Conservation (phyloP, 2,888 invertebrate species). For the Xestia ashworthii region DNA sequence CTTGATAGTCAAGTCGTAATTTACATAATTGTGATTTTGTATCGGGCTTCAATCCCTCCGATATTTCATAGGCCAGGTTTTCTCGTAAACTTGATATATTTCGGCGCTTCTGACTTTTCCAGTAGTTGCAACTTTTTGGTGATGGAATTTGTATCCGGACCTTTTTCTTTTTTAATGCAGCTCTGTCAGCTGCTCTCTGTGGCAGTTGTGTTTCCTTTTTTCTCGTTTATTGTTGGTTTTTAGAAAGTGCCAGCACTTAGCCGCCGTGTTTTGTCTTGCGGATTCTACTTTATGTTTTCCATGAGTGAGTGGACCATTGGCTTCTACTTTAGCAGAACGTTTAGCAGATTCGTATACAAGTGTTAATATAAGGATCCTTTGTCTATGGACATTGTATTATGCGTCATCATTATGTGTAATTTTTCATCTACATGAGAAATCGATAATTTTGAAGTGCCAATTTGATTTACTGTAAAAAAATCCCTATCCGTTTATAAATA, state of each 20-base stretch:
- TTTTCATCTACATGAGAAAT: constrained; percentile 1
- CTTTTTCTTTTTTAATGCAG: background rate
- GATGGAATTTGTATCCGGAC: background rate
- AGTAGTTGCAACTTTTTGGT: constrained; percentile 3
- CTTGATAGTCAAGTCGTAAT: constrained; percentile 5
- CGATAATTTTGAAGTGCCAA: background rate
- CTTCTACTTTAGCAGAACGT: background rate
- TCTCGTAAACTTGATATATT: background rate
- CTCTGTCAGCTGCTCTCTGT: background rate
- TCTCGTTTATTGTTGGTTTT: background rate
- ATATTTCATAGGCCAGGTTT: background rate
- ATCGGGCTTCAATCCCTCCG: too few species aligned
- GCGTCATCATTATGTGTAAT: constrained; percentile 11
- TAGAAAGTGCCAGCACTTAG: constrained; percentile 2
- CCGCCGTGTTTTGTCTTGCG: background rate
- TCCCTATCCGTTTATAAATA: background rate
- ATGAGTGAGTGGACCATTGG: background rate
- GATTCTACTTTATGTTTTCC: constrained; percentile 8
- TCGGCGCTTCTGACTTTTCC: background rate
- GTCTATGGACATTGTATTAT: constrained; percentile 1
- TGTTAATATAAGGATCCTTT: background rate
- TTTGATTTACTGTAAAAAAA: background rate
- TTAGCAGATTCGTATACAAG: constrained; percentile 11
- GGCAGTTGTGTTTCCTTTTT: background rate
- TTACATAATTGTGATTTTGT: constrained; percentile 6